phyloP scores from a whole-genome alignment of 1,140 invertebrate species.

The Melitaea cinxia region DNA sequence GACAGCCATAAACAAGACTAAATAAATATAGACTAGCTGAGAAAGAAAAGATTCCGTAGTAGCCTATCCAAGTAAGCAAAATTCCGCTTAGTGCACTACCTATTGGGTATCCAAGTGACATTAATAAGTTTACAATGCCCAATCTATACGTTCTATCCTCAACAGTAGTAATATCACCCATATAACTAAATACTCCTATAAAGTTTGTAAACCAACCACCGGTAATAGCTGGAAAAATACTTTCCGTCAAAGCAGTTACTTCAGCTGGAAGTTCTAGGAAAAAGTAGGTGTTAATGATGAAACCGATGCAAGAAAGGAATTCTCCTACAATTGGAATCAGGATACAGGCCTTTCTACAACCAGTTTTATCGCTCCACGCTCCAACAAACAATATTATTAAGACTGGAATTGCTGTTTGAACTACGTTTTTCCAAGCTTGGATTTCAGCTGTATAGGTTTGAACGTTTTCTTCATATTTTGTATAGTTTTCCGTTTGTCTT shows the following conservation, averaged over 20 bases:
- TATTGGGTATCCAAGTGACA: slow-evolving; percentile 89
- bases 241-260: slow-evolving; percentile 87
- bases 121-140: slow-evolving; percentile 91
- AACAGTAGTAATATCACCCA: slow-evolving; percentile 91
- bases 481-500: slow-evolving; percentile 87
- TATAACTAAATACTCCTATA: slow-evolving; percentile 95
- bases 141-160: slow-evolving; percentile 91
- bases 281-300: slow-evolving; percentile 90
- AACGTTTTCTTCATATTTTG: slow-evolving; percentile 86
- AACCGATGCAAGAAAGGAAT: slow-evolving; percentile 87
- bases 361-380: slow-evolving; percentile 89
- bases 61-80: slow-evolving; percentile 86
- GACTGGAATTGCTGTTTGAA: slow-evolving; percentile 88
- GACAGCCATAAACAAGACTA: slow-evolving; percentile 86
- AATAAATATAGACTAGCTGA: slow-evolving; percentile 87
- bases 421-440: slow-evolving; percentile 89
- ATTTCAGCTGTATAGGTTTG: slow-evolving; percentile 88
- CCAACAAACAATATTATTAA: slow-evolving; percentile 90
- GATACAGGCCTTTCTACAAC: slow-evolving; percentile 91
- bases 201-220: slow-evolving; percentile 94
- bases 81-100: slow-evolving; percentile 89
- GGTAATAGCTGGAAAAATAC: slow-evolving; percentile 89
- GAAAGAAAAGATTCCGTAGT: slow-evolving; percentile 90
- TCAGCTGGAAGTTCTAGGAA: slow-evolving; percentile 89
- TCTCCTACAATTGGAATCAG: slow-evolving; percentile 91